phyloP scores from a whole-genome alignment of 1,140 invertebrate species.

The Sitodiplosis mosellana region DNA sequence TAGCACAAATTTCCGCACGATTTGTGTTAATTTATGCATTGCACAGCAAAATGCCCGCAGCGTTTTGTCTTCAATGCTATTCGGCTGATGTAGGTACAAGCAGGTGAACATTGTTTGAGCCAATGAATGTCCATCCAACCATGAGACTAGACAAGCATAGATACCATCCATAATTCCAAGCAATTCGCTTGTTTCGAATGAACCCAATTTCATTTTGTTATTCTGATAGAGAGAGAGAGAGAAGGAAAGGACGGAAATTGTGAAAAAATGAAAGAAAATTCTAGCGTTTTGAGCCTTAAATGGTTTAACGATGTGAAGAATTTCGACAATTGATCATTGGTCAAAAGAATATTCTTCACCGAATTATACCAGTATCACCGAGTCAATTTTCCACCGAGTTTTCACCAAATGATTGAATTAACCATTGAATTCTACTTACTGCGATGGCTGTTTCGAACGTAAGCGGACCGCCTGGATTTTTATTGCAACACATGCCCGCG shows the following conservation, averaged over 20 bases:
- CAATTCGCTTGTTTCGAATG: constrained; percentile 47
- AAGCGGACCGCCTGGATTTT: constrained; percentile 63
- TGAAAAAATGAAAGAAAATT: too few species aligned
- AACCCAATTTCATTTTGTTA: constrained; percentile 60
- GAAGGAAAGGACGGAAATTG: too few species aligned
- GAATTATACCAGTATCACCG: too few species aligned
- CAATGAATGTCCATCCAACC: constrained; percentile 87
- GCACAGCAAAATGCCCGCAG: constrained; percentile 75
- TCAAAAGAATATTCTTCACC: too few species aligned
- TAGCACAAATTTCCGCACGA: constrained; percentile 78
- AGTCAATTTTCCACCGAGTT: too few species aligned
- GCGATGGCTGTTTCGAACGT: constrained; percentile 74
- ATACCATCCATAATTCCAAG: constrained; percentile 88
- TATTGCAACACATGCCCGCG: constrained; percentile 91
- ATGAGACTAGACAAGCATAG: constrained; percentile 79
- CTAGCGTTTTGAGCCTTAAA: background rate
- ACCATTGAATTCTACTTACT: constrained; percentile 29
- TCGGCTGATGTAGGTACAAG: constrained; percentile 83
- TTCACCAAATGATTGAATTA: too few species aligned
- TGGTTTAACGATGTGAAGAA: background rate
- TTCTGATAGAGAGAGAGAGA: too few species aligned
- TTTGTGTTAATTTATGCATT: constrained; percentile 77
- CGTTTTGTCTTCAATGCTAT: constrained; percentile 62
- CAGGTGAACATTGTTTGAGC: constrained; percentile 96
- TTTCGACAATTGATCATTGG: too few species aligned